These are phyloP conservation scores for Amazona ochrocephala DNA, from an alignment of 2,797 vertebrate genomes.

Conservation along the genomic window DNA sequence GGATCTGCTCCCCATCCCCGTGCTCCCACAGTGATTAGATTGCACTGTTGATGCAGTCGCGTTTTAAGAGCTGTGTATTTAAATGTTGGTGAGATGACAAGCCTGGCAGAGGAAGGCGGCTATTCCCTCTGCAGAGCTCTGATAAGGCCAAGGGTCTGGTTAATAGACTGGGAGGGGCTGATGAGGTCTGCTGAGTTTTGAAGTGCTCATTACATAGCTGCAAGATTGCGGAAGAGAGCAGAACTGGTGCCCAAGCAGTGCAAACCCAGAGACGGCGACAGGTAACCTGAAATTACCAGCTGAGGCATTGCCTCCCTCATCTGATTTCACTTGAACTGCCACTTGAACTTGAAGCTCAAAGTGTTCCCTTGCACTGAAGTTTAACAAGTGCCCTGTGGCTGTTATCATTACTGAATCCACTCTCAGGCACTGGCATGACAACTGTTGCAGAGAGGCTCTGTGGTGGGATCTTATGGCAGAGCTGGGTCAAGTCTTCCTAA, in stretches of 20 bases:
- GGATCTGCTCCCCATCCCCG: slow-evolving; percentile 27
- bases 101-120: not conserved
- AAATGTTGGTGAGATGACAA: not conserved
- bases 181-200: not conserved
- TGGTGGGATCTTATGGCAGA: not conserved
- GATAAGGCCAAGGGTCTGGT: slow-evolving; percentile 22
- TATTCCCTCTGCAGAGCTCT: not conserved
- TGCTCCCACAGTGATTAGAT: slow-evolving; percentile 21
- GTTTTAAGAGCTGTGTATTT: slow-evolving; percentile 44
- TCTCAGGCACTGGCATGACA: fast-evolving
- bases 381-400: not conserved
- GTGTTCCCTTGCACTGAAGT: not conserved
- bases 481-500: not conserved
- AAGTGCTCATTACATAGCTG: not conserved
- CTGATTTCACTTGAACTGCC: not conserved
- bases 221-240: not conserved
- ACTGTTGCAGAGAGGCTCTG: not conserved
- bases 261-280: too few species aligned
- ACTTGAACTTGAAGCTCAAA: not conserved
- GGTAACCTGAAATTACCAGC: not conserved
- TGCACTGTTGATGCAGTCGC: not conserved
- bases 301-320: not conserved
- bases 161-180: not conserved
- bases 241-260: not conserved
- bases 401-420: not conserved